Conservation (phyloP, 2,797 vertebrate genomes). For the Cuniculus paca region DNA sequence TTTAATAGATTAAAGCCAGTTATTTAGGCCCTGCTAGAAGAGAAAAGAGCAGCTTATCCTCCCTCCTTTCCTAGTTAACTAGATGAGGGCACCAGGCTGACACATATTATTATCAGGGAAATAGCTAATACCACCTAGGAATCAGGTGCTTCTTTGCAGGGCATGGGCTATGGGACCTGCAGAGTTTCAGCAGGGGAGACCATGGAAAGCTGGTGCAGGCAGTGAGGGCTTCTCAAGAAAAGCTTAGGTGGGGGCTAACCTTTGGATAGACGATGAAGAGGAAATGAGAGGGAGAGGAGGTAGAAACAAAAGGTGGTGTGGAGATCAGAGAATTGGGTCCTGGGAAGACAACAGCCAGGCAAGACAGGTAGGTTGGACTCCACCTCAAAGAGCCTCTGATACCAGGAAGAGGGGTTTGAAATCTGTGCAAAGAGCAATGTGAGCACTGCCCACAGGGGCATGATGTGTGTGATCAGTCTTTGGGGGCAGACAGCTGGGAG, state of each 20-base stretch:
- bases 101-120: neutral
- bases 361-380: neutral
- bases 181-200: neutral
- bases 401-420: neutral
- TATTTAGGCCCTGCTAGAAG: neutral
- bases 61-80: neutral
- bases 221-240: neutral
- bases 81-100: neutral
- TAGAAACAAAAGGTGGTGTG: neutral
- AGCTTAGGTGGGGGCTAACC: neutral
- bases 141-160: neutral
- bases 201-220: accelerated
- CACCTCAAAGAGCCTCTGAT: neutral
- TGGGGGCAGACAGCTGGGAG: neutral
- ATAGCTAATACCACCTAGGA: neutral
- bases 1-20: neutral
- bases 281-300: neutral
- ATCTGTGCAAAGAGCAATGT: neutral
- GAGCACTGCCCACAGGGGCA: neutral
- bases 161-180: accelerated
- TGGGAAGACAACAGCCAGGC: neutral
- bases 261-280: neutral
- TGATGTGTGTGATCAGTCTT: neutral
- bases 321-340: neutral
- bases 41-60: neutral